A percentile compares a stretch with the other conserved stretches of the same genome.
Evolutionary conservation across 2,797 vertebrate species (phyloP).

Genomic region (Myripristis jacobus): DNA sequence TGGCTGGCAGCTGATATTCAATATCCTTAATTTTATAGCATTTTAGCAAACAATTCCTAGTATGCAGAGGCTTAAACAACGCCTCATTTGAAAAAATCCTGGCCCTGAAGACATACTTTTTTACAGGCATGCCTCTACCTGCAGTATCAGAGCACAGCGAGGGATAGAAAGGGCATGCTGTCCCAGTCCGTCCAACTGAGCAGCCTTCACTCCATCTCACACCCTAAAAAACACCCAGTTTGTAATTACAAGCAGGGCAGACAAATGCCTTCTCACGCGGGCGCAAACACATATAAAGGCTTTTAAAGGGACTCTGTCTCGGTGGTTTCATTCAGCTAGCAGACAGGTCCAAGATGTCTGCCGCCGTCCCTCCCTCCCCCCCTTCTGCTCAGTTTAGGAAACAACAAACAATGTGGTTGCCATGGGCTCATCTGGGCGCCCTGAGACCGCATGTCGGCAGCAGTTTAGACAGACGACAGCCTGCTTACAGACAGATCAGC

Average conservation of each 20-base stretch:
- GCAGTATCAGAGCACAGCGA: conserved; percentile 41
- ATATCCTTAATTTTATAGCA: neutral
- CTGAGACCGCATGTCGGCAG: conserved; percentile 51
- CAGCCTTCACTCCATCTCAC: conserved; percentile 33
- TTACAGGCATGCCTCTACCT: conserved; percentile 28
- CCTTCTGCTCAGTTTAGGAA: conserved; percentile 49
- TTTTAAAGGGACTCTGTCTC: conserved; percentile 57
- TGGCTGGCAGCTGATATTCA: too few relatives aligned
- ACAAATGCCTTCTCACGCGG: conserved; percentile 51
- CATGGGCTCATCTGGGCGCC: conserved; percentile 69
- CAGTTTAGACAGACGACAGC: conserved; percentile 44
- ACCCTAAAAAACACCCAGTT: conserved; percentile 31
- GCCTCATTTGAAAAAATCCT: conserved; percentile 1
- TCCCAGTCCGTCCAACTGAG: conserved; percentile 22
- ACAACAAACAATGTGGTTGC: conserved; percentile 82
- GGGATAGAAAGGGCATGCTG: conserved; percentile 33
- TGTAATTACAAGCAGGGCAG: conserved; percentile 58
- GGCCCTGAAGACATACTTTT: conserved; percentile 21
- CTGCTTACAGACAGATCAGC: conserved; percentile 56
- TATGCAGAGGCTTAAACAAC: conserved; percentile 23
- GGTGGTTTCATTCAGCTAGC: conserved; percentile 53
- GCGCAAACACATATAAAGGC: conserved; percentile 55
- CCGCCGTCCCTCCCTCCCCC: neutral
- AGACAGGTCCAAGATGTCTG: conserved; percentile 69
- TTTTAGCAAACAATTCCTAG: neutral